Percentiles rank a stretch among this genome's conserved stretches.
Evolutionary conservation across 1,140 invertebrate species (phyloP).

Genomic region (Reticulitermes speratus): DNA sequence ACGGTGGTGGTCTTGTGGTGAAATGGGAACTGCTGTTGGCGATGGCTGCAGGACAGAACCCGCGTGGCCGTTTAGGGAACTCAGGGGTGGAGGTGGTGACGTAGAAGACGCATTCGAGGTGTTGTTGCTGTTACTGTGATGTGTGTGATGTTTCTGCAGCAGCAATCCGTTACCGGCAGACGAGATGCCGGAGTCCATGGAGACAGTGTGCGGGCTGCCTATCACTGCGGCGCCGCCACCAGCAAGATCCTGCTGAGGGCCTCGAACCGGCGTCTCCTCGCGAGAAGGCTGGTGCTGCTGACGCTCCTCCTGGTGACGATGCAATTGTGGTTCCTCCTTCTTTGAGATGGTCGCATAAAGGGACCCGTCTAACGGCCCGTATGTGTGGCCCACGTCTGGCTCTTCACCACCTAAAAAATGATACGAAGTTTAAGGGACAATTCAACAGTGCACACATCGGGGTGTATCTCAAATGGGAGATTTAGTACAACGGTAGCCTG

Average conservation of each 20-base stretch:
- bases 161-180: slow-evolving; percentile 53
- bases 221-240: slow-evolving; percentile 32
- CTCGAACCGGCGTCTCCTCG: neutral
- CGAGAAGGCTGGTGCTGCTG: neutral
- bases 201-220: slow-evolving; percentile 68
- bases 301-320: slow-evolving; percentile 30
- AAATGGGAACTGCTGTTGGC: slow-evolving; percentile 24
- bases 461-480: neutral
- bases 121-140: slow-evolving; percentile 12
- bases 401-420: slow-evolving; percentile 18
- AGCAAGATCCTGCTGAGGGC: neutral
- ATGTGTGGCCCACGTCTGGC: slow-evolving; percentile 59
- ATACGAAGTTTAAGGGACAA: neutral
- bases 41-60: slow-evolving; percentile 10
- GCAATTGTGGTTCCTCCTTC: slow-evolving; percentile 45
- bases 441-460: neutral
- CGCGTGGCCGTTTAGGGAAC: neutral
- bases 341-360: slow-evolving; percentile 81
- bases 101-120: slow-evolving; percentile 38
- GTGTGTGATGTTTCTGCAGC: slow-evolving; percentile 16
- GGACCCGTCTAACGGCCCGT: slow-evolving; percentile 83
- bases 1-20: slow-evolving; percentile 46
- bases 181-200: slow-evolving; percentile 82
- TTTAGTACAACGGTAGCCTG: no score
- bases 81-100: neutral